Evolutionary conservation across 2,888 invertebrate genomes (phyloP).

Genomic region (Drosophila suboccidentalis): DNA sequence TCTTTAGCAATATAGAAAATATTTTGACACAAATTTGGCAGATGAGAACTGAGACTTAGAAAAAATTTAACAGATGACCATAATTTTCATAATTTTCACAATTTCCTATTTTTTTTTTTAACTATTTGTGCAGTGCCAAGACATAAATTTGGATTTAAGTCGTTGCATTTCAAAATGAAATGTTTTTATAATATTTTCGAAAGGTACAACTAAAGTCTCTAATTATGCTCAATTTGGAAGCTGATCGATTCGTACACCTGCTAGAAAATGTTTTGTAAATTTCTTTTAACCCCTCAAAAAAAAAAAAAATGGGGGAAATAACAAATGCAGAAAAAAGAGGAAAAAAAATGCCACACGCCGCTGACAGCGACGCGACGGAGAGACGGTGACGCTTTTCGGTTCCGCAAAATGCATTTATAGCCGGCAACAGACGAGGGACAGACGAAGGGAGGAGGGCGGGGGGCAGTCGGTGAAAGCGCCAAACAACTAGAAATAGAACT

Average conservation of each 20-base stretch:
- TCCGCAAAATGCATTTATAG: slow-evolving; percentile 76
- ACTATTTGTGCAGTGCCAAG: background rate
- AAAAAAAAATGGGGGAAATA: slow-evolving; percentile 11
- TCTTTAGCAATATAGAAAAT: slow-evolving; percentile 25
- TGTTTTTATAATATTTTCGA: background rate
- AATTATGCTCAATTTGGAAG: slow-evolving; percentile 54
- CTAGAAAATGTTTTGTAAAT: slow-evolving; percentile 59
- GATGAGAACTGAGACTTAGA: slow-evolving; percentile 11
- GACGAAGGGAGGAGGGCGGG: background rate
- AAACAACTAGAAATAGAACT: slow-evolving; percentile 75
- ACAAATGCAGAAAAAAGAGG: background rate
- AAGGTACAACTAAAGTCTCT: slow-evolving; percentile 2
- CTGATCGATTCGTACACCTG: slow-evolving; percentile 67
- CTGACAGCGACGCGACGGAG: slow-evolving; percentile 30
- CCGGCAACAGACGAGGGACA: slow-evolving; percentile 29
- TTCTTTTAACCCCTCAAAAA: slow-evolving; percentile 1
- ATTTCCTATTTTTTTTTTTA: slow-evolving; percentile 13
- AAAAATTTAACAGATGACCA: slow-evolving; percentile 2
- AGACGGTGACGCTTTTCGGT: slow-evolving; percentile 59
- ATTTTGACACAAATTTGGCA: slow-evolving; percentile 42
- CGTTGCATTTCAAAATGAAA: background rate
- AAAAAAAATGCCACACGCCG: slow-evolving; percentile 48
- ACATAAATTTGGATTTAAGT: slow-evolving; percentile 10
- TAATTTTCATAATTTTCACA: slow-evolving; percentile 6
- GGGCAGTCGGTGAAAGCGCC: slow-evolving; percentile 51